phyloP scores from a whole-genome alignment of 2,888 invertebrate species.

The Drosophila borealis region DNA sequence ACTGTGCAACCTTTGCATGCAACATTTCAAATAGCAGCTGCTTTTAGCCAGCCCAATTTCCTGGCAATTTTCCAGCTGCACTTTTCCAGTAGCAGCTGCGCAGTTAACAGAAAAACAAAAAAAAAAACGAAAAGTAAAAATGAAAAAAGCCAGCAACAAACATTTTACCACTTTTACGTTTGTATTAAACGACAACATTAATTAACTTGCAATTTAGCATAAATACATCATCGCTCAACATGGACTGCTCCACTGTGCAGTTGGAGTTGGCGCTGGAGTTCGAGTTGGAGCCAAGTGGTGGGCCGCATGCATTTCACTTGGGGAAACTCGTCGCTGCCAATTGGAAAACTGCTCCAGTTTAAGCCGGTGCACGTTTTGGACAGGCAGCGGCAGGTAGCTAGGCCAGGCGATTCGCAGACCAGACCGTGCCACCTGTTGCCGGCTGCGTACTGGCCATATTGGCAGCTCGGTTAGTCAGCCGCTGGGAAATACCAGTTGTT shows the following conservation, averaged over 20 bases:
- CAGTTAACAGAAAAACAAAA: constrained; percentile 9
- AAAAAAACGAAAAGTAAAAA: constrained; percentile 1
- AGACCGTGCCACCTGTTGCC: constrained; percentile 57
- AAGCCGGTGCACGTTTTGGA: constrained; percentile 78
- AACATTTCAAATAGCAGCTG: constrained; percentile 38
- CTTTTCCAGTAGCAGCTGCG: constrained; percentile 53
- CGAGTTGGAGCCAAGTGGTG: constrained; percentile 14
- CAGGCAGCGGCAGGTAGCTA: constrained; percentile 43
- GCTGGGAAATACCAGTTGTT: constrained; percentile 79
- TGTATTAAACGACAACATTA: constrained; percentile 79
- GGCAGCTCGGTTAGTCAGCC: constrained; percentile 67
- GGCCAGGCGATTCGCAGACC: neutral
- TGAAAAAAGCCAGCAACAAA: constrained; percentile 38
- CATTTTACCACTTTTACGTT: constrained; percentile 76
- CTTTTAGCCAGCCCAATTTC: constrained; percentile 50
- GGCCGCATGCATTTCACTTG: constrained; percentile 54
- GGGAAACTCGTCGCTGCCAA: constrained; percentile 69
- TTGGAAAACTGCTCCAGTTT: constrained; percentile 81
- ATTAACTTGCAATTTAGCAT: constrained; percentile 81
- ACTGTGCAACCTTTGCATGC: constrained; percentile 7
- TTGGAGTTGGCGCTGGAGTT: neutral
- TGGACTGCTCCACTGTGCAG: constrained; percentile 4
- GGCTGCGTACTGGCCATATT: constrained; percentile 15
- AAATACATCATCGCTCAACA: constrained; percentile 78
- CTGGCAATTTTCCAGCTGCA: constrained; percentile 56